A percentile compares a stretch with the other conserved stretches of the same genome.
Evolutionary conservation across 2,888 invertebrate genomes (phyloP).

Genomic region (Margaritifera margaritifera): DNA sequence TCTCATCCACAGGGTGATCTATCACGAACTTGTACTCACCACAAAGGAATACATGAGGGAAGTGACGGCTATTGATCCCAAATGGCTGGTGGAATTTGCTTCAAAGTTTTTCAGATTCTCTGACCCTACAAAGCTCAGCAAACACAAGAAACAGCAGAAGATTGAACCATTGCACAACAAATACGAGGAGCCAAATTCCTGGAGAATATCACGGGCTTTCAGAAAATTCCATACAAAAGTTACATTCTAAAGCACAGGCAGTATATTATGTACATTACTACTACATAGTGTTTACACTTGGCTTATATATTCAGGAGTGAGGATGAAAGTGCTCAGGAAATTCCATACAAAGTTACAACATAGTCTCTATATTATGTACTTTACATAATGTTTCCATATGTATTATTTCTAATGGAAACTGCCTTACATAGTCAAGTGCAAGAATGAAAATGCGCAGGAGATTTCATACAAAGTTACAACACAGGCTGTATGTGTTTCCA

Average conservation of each 20-base stretch:
- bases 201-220: constrained; percentile 89
- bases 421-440: too few relatives aligned
- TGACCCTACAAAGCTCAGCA: constrained; percentile 97
- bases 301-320: too few relatives aligned
- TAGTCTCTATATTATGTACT: too few relatives aligned
- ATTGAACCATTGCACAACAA: constrained; percentile 98
- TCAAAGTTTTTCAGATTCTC: constrained; percentile 99
- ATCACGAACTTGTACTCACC: constrained; percentile 98
- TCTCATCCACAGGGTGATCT: constrained; percentile 85
- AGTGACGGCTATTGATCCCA: constrained; percentile 77
- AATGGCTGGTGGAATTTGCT: constrained; percentile 98
- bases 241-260: constrained; percentile 60
- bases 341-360: too few relatives aligned
- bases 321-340: too few relatives aligned
- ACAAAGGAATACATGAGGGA: constrained; percentile 99
- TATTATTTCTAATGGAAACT: too few relatives aligned
- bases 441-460: constrained; percentile 48
- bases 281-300: too few relatives aligned
- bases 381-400: too few relatives aligned
- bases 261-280: too few relatives aligned
- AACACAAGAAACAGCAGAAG: constrained; percentile 98
- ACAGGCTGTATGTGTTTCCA: too few relatives aligned
- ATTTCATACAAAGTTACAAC: constrained; percentile 71
- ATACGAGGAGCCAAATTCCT: constrained; percentile 98
- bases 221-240: constrained; percentile 73